Evolutionary conservation across 1,140 invertebrate species (phyloP).

Genomic region (Eupristina koningsbergeri): DNA sequence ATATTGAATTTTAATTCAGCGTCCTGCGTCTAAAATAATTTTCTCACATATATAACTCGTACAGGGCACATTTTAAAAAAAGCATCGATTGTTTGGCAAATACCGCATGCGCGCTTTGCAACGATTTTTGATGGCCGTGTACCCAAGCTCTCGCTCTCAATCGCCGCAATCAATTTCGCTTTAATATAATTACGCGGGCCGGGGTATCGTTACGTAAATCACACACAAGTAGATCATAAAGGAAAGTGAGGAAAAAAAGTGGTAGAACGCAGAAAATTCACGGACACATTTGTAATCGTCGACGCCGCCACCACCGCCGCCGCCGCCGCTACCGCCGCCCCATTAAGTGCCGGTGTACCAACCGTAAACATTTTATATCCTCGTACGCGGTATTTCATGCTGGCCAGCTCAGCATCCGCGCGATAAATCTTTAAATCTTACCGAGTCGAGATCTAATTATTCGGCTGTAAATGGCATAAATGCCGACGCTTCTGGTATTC

Average conservation of each 20-base stretch:
- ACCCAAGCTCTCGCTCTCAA: not conserved
- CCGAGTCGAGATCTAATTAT: not conserved
- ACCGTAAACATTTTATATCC: not conserved
- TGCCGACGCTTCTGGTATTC: not conserved
- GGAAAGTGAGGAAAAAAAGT: not conserved
- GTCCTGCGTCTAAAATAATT: slow-evolving; percentile 23
- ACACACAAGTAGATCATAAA: slow-evolving; percentile 22
- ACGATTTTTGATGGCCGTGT: not conserved
- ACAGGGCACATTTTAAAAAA: not conserved
- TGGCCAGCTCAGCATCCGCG: not conserved
- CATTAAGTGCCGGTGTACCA: not conserved
- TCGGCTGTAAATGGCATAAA: not conserved
- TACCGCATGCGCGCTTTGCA: slow-evolving; percentile 16
- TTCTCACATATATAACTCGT: slow-evolving; percentile 30
- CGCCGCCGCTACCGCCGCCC: too few relatives aligned
- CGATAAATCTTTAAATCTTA: not conserved
- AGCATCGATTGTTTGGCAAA: slow-evolving; percentile 29
- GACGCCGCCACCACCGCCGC: too few relatives aligned
- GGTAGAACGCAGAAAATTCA: not conserved
- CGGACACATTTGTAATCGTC: not conserved
- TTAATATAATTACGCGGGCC: slow-evolving; percentile 21
- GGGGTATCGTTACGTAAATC: slow-evolving; percentile 14
- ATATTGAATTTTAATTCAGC: slow-evolving; percentile 35
- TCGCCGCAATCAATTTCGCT: slow-evolving; percentile 33
- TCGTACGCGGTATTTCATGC: not conserved